Base-by-base conservation (phyloP, 2,113 vertebrate genomes). In the Brachyhypopomus occidentalis region DNA sequence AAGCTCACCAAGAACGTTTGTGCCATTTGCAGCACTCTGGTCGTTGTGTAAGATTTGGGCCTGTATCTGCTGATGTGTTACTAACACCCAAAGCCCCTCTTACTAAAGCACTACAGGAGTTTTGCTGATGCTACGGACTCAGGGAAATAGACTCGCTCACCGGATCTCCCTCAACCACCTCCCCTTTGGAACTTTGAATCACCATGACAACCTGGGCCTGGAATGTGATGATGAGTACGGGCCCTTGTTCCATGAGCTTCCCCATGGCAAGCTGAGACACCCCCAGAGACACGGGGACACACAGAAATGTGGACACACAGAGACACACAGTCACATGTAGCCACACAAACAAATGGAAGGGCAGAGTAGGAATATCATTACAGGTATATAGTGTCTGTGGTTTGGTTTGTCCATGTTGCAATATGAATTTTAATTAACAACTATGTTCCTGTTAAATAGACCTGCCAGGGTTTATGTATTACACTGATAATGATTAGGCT, bases 231-330 rank as follows among this genome's bases (percentile, higher is more conserved):
- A 99, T 97, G 62, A 99, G 87, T 16, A 99, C 97, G 0, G 97
- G 97, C 0, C 97, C 97, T 86, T 98, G 97, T 69, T 99, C 97
- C 97, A 99, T 99, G 95, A 99, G 97, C 92, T 99, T 99, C n/a
- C 96, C 97, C 97, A 98, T 95, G n/a, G 96, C 95, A 88, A 99
- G 84, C 97, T 99, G 66, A 22, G 66, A 70, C 66, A 38, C 20
- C 34, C 34, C 90, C 20, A 78, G 12, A 8, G 25, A 79, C 41
- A 11, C 9, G 41, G 41, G 9, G 41, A 6, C 41, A 45, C 41
- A 7, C 6, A 11, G 41, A 45, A 1, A 45, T 11, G 41, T 6
- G 12, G 12, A 8, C 45, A 52, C 9, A 52, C 45, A 52, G 45
- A 52, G 45, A 52, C 45, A 52, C 45, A 52, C 45, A 52, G 12